phyloP scores from a whole-genome alignment of 1,140 invertebrate genomes.

The Drosophila punjabiensis region DNA sequence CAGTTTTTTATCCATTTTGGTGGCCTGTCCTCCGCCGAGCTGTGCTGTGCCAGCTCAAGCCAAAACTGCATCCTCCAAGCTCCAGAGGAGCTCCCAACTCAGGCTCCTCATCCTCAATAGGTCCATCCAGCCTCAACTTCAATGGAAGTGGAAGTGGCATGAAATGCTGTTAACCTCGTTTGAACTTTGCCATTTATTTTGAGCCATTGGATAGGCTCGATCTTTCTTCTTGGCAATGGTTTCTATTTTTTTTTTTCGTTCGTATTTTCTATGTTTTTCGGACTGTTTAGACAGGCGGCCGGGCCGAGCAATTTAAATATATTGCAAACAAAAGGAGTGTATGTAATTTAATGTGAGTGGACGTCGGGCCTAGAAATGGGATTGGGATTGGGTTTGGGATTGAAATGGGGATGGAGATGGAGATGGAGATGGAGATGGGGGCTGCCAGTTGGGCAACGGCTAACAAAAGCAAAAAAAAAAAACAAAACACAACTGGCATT shows the following conservation, averaged over 20 bases:
- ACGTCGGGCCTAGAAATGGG: constrained; percentile 51
- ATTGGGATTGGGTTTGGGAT: constrained; percentile 28
- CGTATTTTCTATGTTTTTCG: constrained; percentile 42
- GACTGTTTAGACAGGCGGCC: constrained; percentile 65
- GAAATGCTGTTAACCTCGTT: constrained; percentile 82
- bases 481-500: constrained; percentile 48
- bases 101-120: constrained; percentile 37
- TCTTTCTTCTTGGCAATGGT: constrained; percentile 60
- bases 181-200: constrained; percentile 83
- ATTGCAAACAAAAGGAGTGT: constrained; percentile 78
- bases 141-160: constrained; percentile 68
- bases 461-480: neutral
- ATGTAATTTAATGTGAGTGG: constrained; percentile 76
- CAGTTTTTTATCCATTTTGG: constrained; percentile 72
- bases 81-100: constrained; percentile 17
- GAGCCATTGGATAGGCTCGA: constrained; percentile 79
- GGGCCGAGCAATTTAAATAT: constrained; percentile 75
- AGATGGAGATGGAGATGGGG: constrained; percentile 9
- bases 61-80: constrained; percentile 33
- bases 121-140: constrained; percentile 53
- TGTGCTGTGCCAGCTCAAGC: neutral
- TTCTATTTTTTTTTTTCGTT: constrained; percentile 6
- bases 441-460: constrained; percentile 54
- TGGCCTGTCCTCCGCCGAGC: constrained; percentile 53
- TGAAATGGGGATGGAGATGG: constrained; percentile 12